Base-by-base conservation (phyloP, 92 coral and sea anemone genomes). In the Epizoanthus scotinus region DNA sequence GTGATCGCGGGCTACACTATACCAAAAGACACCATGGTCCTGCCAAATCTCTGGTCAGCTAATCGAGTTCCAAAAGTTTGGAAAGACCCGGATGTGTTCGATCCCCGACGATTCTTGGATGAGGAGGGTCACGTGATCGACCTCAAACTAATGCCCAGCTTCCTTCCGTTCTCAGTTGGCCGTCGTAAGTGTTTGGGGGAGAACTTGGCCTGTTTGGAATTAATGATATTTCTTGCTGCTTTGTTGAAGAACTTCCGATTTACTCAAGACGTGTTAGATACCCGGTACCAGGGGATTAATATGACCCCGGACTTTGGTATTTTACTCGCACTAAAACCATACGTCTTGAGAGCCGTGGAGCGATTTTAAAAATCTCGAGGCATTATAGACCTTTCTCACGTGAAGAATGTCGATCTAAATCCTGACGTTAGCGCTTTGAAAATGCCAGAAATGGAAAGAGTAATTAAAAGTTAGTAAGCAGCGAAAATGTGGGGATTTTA, bases 41-140 rank as follows among this genome's bases (percentile, higher is more conserved):
- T 92, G 42, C 73, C 78, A 14, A 91, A 91, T 67, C 63, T 91
- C 63, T 91, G 97, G 97, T 90, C 97, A 0, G 89, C 88, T 38
- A 91, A 79, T 38, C 91, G 77, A 29, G 67, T 85, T 69, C 86
- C 90, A 14, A 72, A 71, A 29, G 44, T 52, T 63, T 92, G 91
- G 89, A 84, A 87, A 82, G 86, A 92, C 73, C 97, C 97, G 25
- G 91, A 90, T 24, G 86, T 89, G 8, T 92, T 92, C 59, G 54
- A 87, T 12, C 97, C 97, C 12, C 34, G 59, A 27, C 93, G 97
- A 60, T 92, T 92, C 66, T 73, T 92, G 70, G 89, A 90, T 70
- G 88, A 73, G 70, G 67, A 77, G 5, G 84, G 67, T 22, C 15
- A 22, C 27, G 67, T 38, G 59, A 6, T 3, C 2, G 67, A 31